Evolutionary conservation across 2,113 vertebrate species (phyloP).

Genomic region (Sinocyclocheilus anshuiensis): DNA sequence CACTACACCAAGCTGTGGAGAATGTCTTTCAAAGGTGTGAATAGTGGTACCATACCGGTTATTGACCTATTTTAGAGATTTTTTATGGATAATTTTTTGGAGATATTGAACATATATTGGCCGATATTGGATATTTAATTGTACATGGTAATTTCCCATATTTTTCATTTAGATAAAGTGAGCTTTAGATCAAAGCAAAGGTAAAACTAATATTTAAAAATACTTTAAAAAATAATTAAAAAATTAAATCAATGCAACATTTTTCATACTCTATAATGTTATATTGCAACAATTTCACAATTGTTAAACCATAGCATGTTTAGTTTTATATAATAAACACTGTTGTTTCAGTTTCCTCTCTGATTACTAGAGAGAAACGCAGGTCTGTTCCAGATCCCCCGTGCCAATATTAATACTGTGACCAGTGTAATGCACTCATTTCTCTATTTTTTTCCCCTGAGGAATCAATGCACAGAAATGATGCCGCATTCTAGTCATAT

Average conservation of each 20-base stretch:
- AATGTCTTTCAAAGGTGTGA: neutral
- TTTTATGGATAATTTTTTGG: neutral
- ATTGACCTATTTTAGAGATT: neutral
- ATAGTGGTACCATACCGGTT: neutral
- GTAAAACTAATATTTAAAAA: neutral
- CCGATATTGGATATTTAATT: neutral
- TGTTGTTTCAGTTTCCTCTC: neutral
- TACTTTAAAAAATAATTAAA: too few relatives aligned
- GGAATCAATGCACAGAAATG: constrained; percentile 34
- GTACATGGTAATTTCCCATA: neutral
- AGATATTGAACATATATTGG: neutral
- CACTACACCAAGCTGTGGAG: neutral
- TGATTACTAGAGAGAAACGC: neutral
- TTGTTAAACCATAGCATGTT: neutral
- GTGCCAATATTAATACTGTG: constrained; percentile 39
- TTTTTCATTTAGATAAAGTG: too few relatives aligned
- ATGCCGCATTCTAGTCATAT: constrained; percentile 2
- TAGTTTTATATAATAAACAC: neutral
- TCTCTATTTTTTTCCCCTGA: constrained; percentile 19
- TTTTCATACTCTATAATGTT: too few relatives aligned
- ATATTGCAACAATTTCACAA: neutral
- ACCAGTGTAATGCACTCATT: constrained; percentile 38
- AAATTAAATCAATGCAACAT: too few relatives aligned
- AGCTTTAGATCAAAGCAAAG: too few relatives aligned
- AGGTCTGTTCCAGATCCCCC: neutral